A percentile compares a stretch with the other conserved stretches of the same genome.
These are phyloP conservation scores for Scolopax rusticola DNA, from an alignment of 2,797 vertebrate genomes.

Conservation along the genomic window DNA sequence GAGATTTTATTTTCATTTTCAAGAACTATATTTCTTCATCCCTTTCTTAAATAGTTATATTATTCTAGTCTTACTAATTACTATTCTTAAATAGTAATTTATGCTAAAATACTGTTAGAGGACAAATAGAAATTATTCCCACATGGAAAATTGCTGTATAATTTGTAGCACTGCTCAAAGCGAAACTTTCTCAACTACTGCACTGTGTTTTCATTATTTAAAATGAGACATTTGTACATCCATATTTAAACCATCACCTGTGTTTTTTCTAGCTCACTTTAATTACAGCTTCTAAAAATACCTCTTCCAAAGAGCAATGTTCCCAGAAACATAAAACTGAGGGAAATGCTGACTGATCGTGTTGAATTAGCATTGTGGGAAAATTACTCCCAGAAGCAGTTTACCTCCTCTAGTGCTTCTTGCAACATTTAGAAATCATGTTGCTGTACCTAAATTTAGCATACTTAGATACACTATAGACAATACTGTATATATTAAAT, in stretches of 20 bases:
- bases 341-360: neutral
- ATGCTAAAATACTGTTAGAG: neutral
- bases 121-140: neutral
- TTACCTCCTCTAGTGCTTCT: neutral
- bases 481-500: neutral
- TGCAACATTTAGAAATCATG: neutral
- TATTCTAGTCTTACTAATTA: too few species aligned
- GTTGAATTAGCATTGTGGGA: neutral
- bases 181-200: neutral
- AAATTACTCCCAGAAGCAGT: neutral
- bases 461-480: neutral
- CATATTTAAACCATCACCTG: neutral
- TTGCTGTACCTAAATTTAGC: neutral
- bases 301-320: neutral
- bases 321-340: slow-evolving; percentile 14
- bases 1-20: neutral
- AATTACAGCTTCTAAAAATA: slow-evolving; percentile 63
- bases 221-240: neutral
- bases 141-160: neutral
- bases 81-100: neutral
- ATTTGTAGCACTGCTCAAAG: neutral
- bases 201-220: slow-evolving; percentile 5
- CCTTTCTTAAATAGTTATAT: neutral
- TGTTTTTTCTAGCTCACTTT: slow-evolving; percentile 41
- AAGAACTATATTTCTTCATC: neutral